Conservation (phyloP, 1,140 invertebrate species). For the Leptinotarsa undecemlineata region DNA sequence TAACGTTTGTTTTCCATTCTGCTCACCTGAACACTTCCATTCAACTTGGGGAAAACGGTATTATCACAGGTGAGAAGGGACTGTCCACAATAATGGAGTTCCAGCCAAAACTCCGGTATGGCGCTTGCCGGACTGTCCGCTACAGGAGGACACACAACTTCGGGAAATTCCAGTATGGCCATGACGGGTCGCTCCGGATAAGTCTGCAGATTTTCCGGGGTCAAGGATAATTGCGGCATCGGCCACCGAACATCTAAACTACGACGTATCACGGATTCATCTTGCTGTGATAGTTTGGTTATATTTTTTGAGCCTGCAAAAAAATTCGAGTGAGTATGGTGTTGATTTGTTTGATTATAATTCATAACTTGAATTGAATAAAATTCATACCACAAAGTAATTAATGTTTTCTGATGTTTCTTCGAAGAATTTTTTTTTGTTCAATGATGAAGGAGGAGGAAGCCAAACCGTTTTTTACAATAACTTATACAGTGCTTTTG, state of each 20-base stretch:
- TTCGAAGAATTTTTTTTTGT: too few species aligned
- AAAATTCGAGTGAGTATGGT: not conserved
- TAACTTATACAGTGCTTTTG: too few species aligned
- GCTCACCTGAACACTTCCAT: constrained; percentile 45
- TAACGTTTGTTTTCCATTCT: not conserved
- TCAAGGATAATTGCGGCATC: constrained; percentile 68
- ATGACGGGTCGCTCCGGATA: constrained; percentile 74
- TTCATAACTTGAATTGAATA: too few species aligned
- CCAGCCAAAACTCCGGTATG: constrained; percentile 72
- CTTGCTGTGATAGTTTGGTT: constrained; percentile 24
- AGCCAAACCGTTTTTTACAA: too few species aligned
- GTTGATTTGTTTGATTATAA: too few species aligned
- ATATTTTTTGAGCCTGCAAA: constrained; percentile 23
- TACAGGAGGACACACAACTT: constrained; percentile 65
- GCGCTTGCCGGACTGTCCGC: constrained; percentile 60
- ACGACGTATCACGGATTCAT: constrained; percentile 58
- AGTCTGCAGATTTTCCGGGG: constrained; percentile 74
- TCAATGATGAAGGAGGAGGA: too few species aligned
- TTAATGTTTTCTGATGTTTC: too few species aligned
- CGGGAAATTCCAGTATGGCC: constrained; percentile 72
- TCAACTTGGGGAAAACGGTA: constrained; percentile 24
- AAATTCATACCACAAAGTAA: too few species aligned
- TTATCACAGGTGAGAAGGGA: constrained; percentile 51
- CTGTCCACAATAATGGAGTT: constrained; percentile 76
- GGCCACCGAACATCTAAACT: constrained; percentile 80